A percentile compares a stretch with the other conserved stretches of the same genome.
phyloP scores from a whole-genome alignment of 2,797 vertebrate genomes.

The Lophotriccus pileatus region DNA sequence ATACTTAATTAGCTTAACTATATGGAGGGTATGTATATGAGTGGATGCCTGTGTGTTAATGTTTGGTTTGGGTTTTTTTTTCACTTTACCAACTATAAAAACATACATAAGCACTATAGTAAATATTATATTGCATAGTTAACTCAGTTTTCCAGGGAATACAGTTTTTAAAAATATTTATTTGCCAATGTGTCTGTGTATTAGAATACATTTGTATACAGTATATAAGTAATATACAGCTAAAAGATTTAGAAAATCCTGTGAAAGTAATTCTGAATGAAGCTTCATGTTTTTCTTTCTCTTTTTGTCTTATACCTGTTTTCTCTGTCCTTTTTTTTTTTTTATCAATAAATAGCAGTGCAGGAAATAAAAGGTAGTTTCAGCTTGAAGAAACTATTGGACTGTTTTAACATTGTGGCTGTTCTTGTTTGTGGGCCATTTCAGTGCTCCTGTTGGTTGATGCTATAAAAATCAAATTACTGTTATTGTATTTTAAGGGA shows the following conservation, averaged over 20 bases:
- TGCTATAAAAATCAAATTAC: background rate
- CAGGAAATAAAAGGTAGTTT: background rate
- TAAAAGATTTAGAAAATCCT: background rate
- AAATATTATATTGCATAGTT: background rate
- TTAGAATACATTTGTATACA: background rate
- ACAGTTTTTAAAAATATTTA: background rate
- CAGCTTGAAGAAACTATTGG: background rate
- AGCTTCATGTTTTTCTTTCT: background rate
- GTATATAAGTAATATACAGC: background rate
- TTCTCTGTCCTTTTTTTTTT: background rate
- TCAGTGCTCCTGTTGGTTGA: background rate
- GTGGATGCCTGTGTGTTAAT: background rate
- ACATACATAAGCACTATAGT: background rate
- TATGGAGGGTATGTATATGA: background rate
- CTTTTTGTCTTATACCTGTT: background rate
- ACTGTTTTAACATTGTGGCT: background rate
- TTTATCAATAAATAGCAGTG: background rate
- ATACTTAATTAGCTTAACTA: background rate
- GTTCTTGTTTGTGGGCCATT: background rate
- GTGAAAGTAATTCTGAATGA: background rate
- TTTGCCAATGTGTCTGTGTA: background rate
- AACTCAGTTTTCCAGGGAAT: background rate
- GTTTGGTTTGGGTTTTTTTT: background rate
- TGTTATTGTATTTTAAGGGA: background rate
- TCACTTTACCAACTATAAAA: background rate